Evolutionary conservation across 2,113 vertebrate genomes (phyloP).

Genomic region (Setophaga coronata): DNA sequence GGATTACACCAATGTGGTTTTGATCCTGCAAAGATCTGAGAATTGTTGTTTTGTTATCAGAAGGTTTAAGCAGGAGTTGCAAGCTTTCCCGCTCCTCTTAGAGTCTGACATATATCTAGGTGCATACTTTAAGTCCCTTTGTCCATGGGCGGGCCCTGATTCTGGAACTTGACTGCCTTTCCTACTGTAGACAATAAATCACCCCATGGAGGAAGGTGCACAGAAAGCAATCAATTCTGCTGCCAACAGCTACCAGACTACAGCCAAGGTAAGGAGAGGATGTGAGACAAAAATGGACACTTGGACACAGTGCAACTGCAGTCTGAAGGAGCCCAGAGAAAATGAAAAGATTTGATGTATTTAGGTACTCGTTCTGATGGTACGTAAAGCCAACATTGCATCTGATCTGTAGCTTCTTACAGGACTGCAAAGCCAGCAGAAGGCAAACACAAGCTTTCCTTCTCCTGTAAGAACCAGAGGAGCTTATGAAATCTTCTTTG

Average conservation of each 20-base stretch:
- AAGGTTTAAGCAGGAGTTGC: background rate
- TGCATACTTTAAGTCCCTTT: background rate
- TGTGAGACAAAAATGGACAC: background rate
- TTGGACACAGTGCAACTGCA: background rate
- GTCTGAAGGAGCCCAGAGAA: background rate
- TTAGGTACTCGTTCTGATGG: background rate
- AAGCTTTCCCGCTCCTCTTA: background rate
- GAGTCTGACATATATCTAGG: background rate
- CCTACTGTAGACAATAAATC: background rate
- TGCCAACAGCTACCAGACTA: background rate
- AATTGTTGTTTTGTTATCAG: background rate
- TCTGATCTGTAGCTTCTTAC: background rate
- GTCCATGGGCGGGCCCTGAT: background rate
- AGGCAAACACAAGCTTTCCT: background rate
- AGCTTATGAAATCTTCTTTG: conserved; percentile 10
- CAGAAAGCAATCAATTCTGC: background rate
- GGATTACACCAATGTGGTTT: background rate
- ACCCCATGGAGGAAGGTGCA: fast-evolving
- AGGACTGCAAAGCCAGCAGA: background rate
- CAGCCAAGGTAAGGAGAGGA: background rate
- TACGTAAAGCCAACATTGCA: fast-evolving
- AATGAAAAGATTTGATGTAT: background rate
- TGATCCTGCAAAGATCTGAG: background rate
- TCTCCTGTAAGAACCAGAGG: background rate
- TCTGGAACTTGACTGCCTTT: background rate